Evolutionary conservation across 37 sponge, comb jelly and placozoan species (phyloP).

Genomic region (Spongilla lacustris): DNA sequence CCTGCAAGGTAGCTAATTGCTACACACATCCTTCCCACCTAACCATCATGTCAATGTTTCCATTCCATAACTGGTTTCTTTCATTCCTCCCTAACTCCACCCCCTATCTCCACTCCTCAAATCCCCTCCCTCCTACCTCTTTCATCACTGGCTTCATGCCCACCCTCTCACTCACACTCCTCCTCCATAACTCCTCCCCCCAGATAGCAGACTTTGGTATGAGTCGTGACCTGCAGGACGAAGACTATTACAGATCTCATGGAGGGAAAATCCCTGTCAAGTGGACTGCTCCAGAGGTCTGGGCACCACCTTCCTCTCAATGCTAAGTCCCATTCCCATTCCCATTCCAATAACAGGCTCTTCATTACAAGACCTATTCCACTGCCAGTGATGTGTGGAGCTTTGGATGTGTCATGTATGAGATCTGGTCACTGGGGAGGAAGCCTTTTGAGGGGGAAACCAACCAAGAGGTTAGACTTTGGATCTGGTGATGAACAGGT

Average conservation of each 20-base stretch:
- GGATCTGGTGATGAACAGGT: not conserved
- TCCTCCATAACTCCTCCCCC: too few relatives aligned
- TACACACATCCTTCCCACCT: too few relatives aligned
- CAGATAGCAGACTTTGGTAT: constrained; percentile 67
- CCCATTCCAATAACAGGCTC: constrained; percentile 23
- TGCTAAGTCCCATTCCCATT: not conserved
- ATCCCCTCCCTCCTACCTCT: too few relatives aligned
- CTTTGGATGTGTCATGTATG: constrained; percentile 65
- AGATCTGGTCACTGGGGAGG: constrained; percentile 61
- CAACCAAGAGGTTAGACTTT: constrained; percentile 30
- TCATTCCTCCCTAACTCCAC: too few relatives aligned
- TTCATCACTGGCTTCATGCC: too few relatives aligned
- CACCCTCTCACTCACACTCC: too few relatives aligned
- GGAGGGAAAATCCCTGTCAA: constrained; percentile 47
- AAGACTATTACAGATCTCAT: constrained; percentile 13
- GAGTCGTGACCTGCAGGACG: constrained; percentile 18
- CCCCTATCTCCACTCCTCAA: too few relatives aligned
- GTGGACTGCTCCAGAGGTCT: constrained; percentile 44
- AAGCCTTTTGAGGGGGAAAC: constrained; percentile 40
- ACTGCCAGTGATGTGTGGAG: constrained; percentile 69
- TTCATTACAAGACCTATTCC: constrained; percentile 53
- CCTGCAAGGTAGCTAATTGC: constrained; percentile 33
- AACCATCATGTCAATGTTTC: too few relatives aligned
- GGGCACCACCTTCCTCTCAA: not conserved
- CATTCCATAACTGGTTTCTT: too few relatives aligned